Evolutionary conservation across 2,797 vertebrate genomes (phyloP).

Genomic region (Vireo griseus): DNA sequence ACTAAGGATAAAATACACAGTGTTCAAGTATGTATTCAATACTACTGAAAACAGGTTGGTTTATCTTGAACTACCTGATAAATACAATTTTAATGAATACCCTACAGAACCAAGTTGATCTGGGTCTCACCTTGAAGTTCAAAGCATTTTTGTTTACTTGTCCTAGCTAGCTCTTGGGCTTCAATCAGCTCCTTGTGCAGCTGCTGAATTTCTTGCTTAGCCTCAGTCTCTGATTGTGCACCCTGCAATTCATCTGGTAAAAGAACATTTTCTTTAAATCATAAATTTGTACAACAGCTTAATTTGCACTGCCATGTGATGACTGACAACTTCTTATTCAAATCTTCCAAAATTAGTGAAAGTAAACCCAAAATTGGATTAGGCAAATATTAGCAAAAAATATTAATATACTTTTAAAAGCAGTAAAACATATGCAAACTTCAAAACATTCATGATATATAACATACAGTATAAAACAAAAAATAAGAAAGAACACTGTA

Average conservation of each 20-base stretch:
- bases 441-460: neutral
- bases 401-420: slow-evolving; percentile 29
- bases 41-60: neutral
- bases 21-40: neutral
- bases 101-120: slow-evolving; percentile 49
- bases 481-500: neutral
- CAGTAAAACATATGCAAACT: neutral
- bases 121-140: slow-evolving; percentile 90
- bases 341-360: slow-evolving; percentile 45
- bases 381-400: slow-evolving; percentile 63
- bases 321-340: neutral
- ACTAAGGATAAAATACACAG: neutral
- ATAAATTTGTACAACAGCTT: slow-evolving; percentile 49
- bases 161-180: slow-evolving; percentile 94
- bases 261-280: slow-evolving; percentile 73
- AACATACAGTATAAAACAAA: slow-evolving; percentile 18
- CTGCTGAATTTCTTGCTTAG: slow-evolving; percentile 92
- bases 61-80: neutral
- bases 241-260: slow-evolving; percentile 87
- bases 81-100: neutral
- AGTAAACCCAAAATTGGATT: slow-evolving; percentile 36
- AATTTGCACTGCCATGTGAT: slow-evolving; percentile 21
- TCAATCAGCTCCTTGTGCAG: slow-evolving; percentile 91
- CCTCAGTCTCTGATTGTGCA: slow-evolving; percentile 87
- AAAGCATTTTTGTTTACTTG: slow-evolving; percentile 93